Conservation (phyloP, 2,888 invertebrate species). For the Clepsis dumicolana region DNA sequence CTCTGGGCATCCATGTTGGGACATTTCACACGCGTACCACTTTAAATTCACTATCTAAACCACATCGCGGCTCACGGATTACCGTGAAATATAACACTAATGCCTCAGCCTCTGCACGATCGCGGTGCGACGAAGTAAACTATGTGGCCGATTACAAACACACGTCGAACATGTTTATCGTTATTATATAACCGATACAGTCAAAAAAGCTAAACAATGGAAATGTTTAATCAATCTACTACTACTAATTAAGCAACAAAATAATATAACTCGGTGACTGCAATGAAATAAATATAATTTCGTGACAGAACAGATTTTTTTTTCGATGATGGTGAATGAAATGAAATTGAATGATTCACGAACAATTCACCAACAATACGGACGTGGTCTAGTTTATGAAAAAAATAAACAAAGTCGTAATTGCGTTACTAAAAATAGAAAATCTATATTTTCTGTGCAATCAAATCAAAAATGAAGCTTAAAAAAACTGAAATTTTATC, state of each 20-base stretch:
- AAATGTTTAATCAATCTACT: constrained; percentile 65
- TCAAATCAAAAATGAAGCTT: background rate
- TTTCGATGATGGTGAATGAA: constrained; percentile 64
- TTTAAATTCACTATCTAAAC: constrained; percentile 72
- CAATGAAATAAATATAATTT: constrained; percentile 45
- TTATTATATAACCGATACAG: constrained; percentile 55
- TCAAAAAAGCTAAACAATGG: constrained; percentile 63
- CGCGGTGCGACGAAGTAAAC: constrained; percentile 75
- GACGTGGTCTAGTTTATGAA: constrained; percentile 41
- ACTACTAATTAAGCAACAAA: constrained; percentile 73
- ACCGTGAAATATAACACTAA: constrained; percentile 66
- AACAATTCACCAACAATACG: constrained; percentile 28
- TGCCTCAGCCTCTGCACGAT: constrained; percentile 67
- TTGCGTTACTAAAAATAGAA: background rate
- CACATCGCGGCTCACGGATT: constrained; percentile 76
- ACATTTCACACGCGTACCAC: constrained; percentile 82
- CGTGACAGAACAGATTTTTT: constrained; percentile 44
- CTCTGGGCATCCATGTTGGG: constrained; percentile 86
- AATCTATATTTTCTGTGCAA: background rate
- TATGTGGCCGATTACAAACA: constrained; percentile 62
- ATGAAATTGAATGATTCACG: constrained; percentile 48
- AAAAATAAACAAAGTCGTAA: constrained; percentile 27
- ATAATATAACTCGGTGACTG: constrained; percentile 55
- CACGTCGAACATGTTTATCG: constrained; percentile 61
- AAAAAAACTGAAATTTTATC: background rate